phyloP scores from a whole-genome alignment of 2,113 vertebrate genomes.

The Ophthalmolycus amberensis region DNA sequence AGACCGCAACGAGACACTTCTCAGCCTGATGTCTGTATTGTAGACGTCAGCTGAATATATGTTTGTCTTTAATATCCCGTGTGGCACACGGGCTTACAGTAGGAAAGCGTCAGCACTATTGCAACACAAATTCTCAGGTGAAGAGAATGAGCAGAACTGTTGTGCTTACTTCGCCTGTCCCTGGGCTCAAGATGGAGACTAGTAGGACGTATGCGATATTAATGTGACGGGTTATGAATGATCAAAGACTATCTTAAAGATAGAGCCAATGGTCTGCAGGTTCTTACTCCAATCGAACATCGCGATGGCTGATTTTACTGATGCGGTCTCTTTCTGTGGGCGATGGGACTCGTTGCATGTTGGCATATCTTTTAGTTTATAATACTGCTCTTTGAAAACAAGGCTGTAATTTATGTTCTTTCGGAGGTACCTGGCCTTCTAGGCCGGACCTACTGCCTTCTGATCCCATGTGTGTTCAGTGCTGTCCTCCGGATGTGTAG shows the following conservation, averaged over 20 bases:
- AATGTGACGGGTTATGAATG: constrained; percentile 22
- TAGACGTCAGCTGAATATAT: constrained; percentile 5
- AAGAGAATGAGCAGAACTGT: background rate
- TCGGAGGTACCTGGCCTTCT: too few relatives aligned
- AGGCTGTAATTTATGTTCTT: background rate
- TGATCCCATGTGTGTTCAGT: constrained; percentile 27
- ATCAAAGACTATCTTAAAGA: constrained; percentile 5
- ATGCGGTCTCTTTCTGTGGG: background rate
- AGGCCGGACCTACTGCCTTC: constrained; percentile 29
- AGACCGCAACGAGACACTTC: background rate
- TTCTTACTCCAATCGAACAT: constrained; percentile 14
- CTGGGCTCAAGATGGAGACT: background rate
- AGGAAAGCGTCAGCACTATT: background rate
- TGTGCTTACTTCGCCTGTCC: constrained; percentile 5
- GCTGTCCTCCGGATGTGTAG: constrained; percentile 49
- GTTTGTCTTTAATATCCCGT: background rate
- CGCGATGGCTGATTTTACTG: background rate
- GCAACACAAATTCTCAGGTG: constrained; percentile 9
- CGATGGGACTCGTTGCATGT: background rate
- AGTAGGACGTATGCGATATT: background rate
- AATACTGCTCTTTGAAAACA: background rate
- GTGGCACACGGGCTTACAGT: background rate
- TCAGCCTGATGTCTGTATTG: constrained; percentile 2
- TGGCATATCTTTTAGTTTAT: background rate
- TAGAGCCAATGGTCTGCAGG: background rate